Conservation (phyloP, 2,888 invertebrate genomes). For the Andrena trimmerana region DNA sequence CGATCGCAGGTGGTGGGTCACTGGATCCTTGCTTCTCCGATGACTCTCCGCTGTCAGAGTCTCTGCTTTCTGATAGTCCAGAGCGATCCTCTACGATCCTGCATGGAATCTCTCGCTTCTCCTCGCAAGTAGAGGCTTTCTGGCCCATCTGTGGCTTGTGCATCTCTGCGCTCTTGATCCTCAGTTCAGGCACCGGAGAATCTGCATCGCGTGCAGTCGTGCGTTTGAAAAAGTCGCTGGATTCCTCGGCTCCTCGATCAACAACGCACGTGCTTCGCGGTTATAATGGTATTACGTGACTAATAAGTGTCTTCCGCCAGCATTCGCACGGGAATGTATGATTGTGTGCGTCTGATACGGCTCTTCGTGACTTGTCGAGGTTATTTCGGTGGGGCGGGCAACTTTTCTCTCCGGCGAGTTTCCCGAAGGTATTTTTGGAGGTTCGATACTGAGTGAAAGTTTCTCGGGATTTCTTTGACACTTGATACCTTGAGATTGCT, state of each 20-base stretch:
- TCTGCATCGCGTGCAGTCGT: neutral
- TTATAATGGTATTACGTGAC: slow-evolving; percentile 9
- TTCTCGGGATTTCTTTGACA: neutral
- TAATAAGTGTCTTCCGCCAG: slow-evolving; percentile 7
- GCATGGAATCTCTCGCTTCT: neutral
- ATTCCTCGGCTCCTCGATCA: neutral
- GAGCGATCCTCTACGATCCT: neutral
- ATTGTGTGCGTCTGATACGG: neutral
- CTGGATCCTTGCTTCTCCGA: neutral
- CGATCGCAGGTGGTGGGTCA: neutral
- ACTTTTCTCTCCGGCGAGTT: neutral
- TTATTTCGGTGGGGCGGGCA: neutral
- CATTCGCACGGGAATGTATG: neutral
- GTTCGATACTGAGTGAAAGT: neutral
- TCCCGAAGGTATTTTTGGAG: neutral
- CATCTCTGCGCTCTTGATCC: neutral
- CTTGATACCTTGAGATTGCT: neutral
- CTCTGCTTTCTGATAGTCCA: neutral
- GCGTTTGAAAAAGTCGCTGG: neutral
- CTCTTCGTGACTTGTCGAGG: neutral
- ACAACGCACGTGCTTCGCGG: neutral
- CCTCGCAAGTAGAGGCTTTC: neutral
- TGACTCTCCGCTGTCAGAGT: neutral
- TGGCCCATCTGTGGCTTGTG: neutral
- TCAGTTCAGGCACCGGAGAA: neutral